These are phyloP conservation scores for Clamator glandarius DNA, from an alignment of 2,797 vertebrate genomes.

Conservation along the genomic window DNA sequence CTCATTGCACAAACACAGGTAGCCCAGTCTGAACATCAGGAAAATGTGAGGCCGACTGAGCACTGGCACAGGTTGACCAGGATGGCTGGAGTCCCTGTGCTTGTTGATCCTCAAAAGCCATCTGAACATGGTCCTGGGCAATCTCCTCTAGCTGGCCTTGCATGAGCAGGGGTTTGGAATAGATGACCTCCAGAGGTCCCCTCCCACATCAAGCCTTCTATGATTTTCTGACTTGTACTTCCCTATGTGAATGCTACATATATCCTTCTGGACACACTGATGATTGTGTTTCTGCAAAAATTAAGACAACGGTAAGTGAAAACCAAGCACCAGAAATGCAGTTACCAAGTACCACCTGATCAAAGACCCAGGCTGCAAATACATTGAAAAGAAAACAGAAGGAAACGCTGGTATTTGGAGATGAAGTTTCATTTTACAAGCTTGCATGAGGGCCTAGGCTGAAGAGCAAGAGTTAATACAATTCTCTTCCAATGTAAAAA, in stretches of 20 bases:
- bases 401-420: not conserved
- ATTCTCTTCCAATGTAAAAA: conserved; percentile 18
- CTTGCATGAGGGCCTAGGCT: not conserved
- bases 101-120: not conserved
- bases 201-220: not conserved
- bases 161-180: not conserved
- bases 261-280: not conserved
- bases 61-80: not conserved
- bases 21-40: not conserved
- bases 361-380: not conserved
- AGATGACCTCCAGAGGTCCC: not conserved
- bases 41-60: not conserved
- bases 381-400: not conserved
- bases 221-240: not conserved
- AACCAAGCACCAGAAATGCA: not conserved
- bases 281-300: not conserved
- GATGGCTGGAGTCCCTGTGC: not conserved
- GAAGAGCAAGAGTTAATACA: conserved; percentile 16
- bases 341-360: not conserved
- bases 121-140: not conserved
- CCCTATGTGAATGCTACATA: not conserved
- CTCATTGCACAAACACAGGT: too few species aligned
- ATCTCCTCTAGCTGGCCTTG: not conserved
- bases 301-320: not conserved
- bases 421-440: not conserved